Evolutionary conservation across 2,888 invertebrate species (phyloP), one percentile per base, ranked within the genome.

Genomic region (Aporophyla lueneburgensis): DNA sequence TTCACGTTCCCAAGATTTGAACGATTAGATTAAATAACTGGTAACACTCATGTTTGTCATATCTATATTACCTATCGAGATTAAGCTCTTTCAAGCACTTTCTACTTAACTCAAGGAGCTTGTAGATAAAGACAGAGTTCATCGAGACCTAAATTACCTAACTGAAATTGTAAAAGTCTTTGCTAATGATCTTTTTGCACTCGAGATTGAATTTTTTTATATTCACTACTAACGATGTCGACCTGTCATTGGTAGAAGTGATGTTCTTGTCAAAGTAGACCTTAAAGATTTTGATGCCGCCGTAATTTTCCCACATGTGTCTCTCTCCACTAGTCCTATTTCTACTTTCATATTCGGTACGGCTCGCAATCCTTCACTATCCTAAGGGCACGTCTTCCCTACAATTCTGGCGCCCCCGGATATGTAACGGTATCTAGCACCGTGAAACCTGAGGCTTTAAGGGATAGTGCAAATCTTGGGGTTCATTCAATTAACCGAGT

Each of bases 81-180:
- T 76, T 71, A 78, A 85, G 82, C 78, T 71, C 67, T 78, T 70
- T 78, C 43, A 72, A 65, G 69, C 12, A 54, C 40, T 69, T 61
- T 62, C 51, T 85, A 77, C 62, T 81, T 73, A 76, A 81, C 65
- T 84, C 68, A 71, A 81, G 85, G 61, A 85, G 83, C 40, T 59
- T 59, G 24, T 5, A 56, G 74, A 79, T 79, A 83, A 71, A 71
- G 49, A 49, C 53, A 6, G 27, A 81, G 72, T 83, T 83, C 46
- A 58, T 65, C 66, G 70, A 71, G 12, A 66, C 51, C 53, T 49
- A 59, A 33, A 33, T 33, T 33, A 33, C 33, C 27, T 70, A 53
- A 53, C 27, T 58, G 59, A 69, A 82, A 54, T 61, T 49, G n/a
- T 27, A 69, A 67, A 81, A 73, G 27, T 63, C 27, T 43, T 6